Evolutionary conservation across 2,888 invertebrate genomes (phyloP).

Genomic region (Subacronicta megacephala): DNA sequence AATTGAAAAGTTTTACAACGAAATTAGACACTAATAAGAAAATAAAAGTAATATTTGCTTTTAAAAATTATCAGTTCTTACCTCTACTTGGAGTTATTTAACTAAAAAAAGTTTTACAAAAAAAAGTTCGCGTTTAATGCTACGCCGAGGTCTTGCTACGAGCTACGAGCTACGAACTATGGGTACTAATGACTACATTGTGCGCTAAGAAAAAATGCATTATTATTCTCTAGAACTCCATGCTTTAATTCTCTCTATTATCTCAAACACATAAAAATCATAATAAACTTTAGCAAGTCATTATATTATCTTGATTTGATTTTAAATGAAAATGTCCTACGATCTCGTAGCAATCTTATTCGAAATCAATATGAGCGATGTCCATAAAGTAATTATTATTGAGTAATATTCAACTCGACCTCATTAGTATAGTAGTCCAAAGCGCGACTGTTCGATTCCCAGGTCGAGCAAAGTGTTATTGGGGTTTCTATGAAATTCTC

Average conservation of each 20-base stretch:
- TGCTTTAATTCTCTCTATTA: neutral
- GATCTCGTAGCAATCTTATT: no score
- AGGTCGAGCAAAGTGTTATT: no score
- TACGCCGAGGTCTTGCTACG: slow-evolving; percentile 51
- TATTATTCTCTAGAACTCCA: neutral
- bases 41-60: slow-evolving; percentile 38
- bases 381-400: no score
- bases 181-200: slow-evolving; percentile 18
- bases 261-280: neutral
- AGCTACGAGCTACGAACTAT: slow-evolving; percentile 16
- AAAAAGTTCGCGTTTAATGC: slow-evolving; percentile 26
- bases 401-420: no score
- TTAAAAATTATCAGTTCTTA: slow-evolving; percentile 33
- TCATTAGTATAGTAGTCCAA: no score
- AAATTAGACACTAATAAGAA: slow-evolving; percentile 49
- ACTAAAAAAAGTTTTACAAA: slow-evolving; percentile 24
- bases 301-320: no score
- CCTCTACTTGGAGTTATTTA: slow-evolving; percentile 23
- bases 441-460: no score
- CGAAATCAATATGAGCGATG: no score
- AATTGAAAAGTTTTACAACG: slow-evolving; percentile 58
- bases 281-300: no score
- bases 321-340: no score
- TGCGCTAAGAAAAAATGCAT: slow-evolving; percentile 13
- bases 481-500: no score